Conservation (phyloP, 2,888 invertebrate genomes). For the Seira sanloemensis region DNA sequence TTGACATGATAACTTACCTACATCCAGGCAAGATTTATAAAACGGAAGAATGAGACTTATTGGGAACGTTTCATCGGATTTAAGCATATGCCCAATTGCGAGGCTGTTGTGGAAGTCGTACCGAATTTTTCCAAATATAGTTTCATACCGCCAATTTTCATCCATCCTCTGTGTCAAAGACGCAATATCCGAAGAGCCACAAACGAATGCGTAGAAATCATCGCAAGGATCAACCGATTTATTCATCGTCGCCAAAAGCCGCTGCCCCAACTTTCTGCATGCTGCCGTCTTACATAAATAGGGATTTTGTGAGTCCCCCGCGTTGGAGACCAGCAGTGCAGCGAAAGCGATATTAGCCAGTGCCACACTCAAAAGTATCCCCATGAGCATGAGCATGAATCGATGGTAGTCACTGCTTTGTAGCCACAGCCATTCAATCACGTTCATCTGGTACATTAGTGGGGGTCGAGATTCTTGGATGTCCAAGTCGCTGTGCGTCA, state of each 20-base stretch:
- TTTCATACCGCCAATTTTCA: neutral
- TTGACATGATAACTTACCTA: too few species aligned
- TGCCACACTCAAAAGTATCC: neutral
- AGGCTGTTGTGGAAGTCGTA: neutral
- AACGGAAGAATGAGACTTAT: neutral
- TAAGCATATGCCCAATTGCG: constrained; percentile 16
- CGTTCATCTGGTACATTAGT: constrained; percentile 29
- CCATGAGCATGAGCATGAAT: constrained; percentile 3
- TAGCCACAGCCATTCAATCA: constrained; percentile 25
- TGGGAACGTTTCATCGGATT: constrained; percentile 15
- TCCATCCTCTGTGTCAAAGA: neutral
- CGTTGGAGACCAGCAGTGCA: neutral
- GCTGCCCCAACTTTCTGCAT: neutral
- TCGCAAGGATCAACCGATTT: constrained; percentile 28
- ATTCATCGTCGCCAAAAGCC: constrained; percentile 2
- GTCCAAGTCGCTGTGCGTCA: constrained; percentile 34
- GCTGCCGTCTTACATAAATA: neutral
- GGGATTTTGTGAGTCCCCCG: neutral
- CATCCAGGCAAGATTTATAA: constrained; percentile 24
- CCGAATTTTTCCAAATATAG: neutral
- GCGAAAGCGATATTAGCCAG: neutral
- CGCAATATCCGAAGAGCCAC: constrained; percentile 17
- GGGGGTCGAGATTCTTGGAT: constrained; percentile 22
- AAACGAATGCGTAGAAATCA: constrained; percentile 38
- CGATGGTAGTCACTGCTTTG: constrained; percentile 12